These are phyloP conservation scores for Mobula hypostoma DNA, from an alignment of 2,113 vertebrate species.

Conservation along the genomic window DNA sequence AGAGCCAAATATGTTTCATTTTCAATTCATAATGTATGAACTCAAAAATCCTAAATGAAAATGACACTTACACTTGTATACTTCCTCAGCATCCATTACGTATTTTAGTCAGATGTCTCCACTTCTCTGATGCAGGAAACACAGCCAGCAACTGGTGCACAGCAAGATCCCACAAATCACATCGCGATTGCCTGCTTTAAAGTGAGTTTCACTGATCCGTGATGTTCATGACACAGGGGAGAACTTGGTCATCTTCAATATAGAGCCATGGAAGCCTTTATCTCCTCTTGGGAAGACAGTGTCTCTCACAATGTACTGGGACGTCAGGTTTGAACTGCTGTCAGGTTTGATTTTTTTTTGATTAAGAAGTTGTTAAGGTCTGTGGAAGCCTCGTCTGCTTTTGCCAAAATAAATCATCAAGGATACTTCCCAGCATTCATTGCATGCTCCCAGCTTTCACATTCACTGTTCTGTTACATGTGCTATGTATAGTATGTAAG, in stretches of 20 bases:
- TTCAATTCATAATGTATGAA: too few species aligned
- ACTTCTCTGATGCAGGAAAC: not conserved
- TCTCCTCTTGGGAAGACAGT: not conserved
- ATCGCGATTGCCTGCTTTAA: too few species aligned
- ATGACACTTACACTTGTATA: not conserved
- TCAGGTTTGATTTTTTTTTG: too few species aligned
- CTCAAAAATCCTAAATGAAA: not conserved
- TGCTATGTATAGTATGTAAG: not conserved
- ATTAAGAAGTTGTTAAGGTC: not conserved
- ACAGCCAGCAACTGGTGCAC: not conserved
- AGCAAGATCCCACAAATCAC: not conserved
- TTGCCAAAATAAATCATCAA: not conserved
- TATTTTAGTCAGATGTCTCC: not conserved
- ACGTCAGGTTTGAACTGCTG: too few species aligned
- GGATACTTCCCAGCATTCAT: not conserved
- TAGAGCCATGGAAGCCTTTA: not conserved
- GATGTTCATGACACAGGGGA: not conserved
- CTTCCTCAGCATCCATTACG: not conserved
- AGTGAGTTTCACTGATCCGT: not conserved
- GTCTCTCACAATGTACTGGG: not conserved
- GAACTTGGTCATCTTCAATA: not conserved
- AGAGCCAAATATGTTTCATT: too few species aligned
- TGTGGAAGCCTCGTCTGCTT: not conserved
- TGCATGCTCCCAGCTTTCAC: not conserved
- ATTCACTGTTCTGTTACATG: not conserved